phyloP scores from a whole-genome alignment of 2,113 vertebrate species.

The Gavia stellata region DNA sequence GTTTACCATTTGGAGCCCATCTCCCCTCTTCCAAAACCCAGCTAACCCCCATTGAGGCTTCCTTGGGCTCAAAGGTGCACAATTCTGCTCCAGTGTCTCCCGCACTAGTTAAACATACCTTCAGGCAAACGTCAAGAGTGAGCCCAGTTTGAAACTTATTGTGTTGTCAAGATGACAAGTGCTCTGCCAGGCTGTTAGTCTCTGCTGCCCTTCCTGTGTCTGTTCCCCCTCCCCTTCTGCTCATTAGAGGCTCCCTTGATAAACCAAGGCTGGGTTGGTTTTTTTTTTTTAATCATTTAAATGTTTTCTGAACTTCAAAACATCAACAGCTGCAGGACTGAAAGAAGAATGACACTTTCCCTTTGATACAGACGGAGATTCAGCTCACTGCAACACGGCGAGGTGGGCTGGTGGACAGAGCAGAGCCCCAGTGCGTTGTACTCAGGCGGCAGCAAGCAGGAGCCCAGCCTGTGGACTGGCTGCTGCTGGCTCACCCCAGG shows the following conservation, averaged over 20 bases:
- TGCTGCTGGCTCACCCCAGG: background rate
- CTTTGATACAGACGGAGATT: background rate
- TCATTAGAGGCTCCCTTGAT: conserved; percentile 37
- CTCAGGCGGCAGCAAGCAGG: background rate
- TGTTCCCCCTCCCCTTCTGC: conserved; percentile 8
- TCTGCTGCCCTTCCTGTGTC: conserved; percentile 4
- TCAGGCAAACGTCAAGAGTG: background rate
- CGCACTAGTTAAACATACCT: background rate
- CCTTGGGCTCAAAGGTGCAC: background rate
- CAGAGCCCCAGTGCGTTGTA: background rate
- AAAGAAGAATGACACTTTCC: background rate
- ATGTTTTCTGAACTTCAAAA: conserved; percentile 36
- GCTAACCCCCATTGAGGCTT: background rate
- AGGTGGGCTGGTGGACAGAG: background rate
- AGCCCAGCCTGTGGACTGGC: background rate
- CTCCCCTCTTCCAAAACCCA: background rate
- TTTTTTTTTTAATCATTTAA: background rate
- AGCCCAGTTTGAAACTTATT: background rate
- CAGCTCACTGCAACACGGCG: accelerated
- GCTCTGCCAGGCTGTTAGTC: conserved; percentile 28
- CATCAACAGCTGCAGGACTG: background rate
- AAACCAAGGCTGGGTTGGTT: background rate
- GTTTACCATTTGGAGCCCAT: background rate
- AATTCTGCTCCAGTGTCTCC: background rate
- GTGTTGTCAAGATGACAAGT: background rate